These are phyloP conservation scores for Takifugu rubripes DNA, from an alignment of 2,797 vertebrate genomes.

Conservation along the genomic window DNA sequence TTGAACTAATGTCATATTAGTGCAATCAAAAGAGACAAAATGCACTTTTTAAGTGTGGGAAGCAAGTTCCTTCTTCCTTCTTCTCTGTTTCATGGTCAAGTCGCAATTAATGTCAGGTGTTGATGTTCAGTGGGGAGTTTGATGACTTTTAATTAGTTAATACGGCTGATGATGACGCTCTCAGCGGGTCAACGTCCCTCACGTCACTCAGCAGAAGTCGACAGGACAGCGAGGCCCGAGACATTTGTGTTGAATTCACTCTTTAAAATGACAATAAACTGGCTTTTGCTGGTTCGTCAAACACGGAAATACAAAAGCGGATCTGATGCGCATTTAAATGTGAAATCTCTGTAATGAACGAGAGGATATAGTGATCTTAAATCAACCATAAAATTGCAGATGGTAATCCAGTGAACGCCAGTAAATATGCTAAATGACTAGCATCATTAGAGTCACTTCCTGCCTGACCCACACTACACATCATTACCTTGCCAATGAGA, in stretches of 20 bases:
- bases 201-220: neutral
- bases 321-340: constrained; percentile 70
- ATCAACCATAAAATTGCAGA: constrained; percentile 91
- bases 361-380: constrained; percentile 78
- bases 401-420: constrained; percentile 80
- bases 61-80: too few species aligned
- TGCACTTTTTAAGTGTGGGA: too few species aligned
- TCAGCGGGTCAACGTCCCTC: too few species aligned
- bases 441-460: constrained; percentile 78
- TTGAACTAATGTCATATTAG: too few species aligned
- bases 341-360: constrained; percentile 75
- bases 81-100: too few species aligned
- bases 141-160: too few species aligned
- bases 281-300: constrained; percentile 64
- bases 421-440: constrained; percentile 88
- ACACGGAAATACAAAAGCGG: constrained; percentile 53
- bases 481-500: constrained; percentile 88
- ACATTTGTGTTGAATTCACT: constrained; percentile 37
- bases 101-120: too few species aligned
- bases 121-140: too few species aligned
- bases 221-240: neutral
- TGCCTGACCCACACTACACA: constrained; percentile 81
- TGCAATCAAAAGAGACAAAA: too few species aligned
- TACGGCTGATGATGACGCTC: too few species aligned
- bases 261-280: constrained; percentile 37